These are phyloP conservation scores for Mesodorylaimus sp. DNA, from an alignment of 2,888 invertebrate genomes.

Conservation along the genomic window DNA sequence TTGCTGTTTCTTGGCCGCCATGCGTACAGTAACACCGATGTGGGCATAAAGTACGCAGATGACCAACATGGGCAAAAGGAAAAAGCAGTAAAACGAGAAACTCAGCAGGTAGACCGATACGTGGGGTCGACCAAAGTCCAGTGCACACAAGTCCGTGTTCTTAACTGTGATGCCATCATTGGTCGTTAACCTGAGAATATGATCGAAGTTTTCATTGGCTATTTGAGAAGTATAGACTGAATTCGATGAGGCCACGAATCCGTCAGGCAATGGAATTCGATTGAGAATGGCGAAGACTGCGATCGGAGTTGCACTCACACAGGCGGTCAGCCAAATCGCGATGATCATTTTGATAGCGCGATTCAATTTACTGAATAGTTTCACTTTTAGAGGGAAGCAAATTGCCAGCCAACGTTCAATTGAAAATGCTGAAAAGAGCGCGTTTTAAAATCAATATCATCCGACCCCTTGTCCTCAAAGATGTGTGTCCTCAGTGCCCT, in stretches of 20 bases:
- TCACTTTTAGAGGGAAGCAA: constrained; percentile 10
- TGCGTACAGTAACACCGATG: constrained; percentile 15
- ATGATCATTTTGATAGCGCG: constrained; percentile 16
- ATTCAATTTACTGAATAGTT: constrained; percentile 1
- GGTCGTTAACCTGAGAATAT: no score
- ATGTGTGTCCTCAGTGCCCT: no score
- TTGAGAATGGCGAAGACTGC: neutral
- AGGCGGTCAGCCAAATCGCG: constrained; percentile 18
- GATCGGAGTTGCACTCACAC: neutral
- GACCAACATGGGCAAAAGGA: constrained; percentile 21
- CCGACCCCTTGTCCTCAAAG: no score
- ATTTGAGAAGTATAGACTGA: neutral
- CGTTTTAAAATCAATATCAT: no score
- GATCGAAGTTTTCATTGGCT: no score
- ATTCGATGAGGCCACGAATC: neutral
- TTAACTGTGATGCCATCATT: constrained; percentile 12
- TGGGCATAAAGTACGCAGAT: constrained; percentile 25
- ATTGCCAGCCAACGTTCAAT: constrained; percentile 13
- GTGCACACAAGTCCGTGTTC: constrained; percentile 21
- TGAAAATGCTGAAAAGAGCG: constrained; percentile 14
- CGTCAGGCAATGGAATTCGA: neutral
- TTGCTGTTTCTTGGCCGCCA: no score
- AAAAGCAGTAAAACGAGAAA: constrained; percentile 23
- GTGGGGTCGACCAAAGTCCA: constrained; percentile 14
- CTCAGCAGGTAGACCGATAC: constrained; percentile 19